A percentile compares a stretch with the other conserved stretches of the same genome.
phyloP scores from a whole-genome alignment of 1,140 invertebrate species.

The Triops cancriformis region DNA sequence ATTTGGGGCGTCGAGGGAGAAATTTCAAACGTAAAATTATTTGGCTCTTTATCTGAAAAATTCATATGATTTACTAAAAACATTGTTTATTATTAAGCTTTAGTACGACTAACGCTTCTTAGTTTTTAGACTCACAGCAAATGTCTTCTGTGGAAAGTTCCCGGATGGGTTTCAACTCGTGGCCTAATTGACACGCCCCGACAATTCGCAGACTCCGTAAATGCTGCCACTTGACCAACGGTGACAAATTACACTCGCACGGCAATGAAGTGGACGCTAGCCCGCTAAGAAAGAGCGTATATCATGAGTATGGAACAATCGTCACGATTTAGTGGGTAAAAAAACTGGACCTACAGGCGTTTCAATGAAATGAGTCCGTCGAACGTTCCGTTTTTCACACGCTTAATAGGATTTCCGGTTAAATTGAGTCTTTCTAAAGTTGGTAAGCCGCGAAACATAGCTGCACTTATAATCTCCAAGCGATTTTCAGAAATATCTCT shows the following conservation, averaged over 20 bases:
- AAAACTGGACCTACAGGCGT: neutral
- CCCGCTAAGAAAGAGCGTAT: neutral
- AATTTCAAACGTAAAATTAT: neutral
- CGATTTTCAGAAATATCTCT: neutral
- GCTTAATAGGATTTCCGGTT: neutral
- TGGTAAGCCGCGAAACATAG: neutral
- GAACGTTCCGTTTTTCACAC: neutral
- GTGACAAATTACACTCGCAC: neutral
- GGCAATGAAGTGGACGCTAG: neutral
- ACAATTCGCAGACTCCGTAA: neutral
- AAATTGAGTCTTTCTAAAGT: neutral
- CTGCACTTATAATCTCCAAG: neutral
- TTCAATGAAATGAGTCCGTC: neutral
- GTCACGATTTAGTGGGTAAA: neutral
- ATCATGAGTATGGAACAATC: neutral
- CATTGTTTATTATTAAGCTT: too few species aligned
- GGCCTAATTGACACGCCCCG: neutral
- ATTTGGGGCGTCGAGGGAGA: neutral
- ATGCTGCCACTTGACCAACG: neutral
- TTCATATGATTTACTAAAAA: too few species aligned
- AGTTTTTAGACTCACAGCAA: conserved; percentile 4
- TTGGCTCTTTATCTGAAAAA: neutral
- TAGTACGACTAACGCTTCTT: neutral
- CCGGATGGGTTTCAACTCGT: neutral
- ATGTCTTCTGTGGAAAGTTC: neutral